Base-by-base conservation (phyloP, 2,888 invertebrate genomes). In the Lasioglossum marginatum region DNA sequence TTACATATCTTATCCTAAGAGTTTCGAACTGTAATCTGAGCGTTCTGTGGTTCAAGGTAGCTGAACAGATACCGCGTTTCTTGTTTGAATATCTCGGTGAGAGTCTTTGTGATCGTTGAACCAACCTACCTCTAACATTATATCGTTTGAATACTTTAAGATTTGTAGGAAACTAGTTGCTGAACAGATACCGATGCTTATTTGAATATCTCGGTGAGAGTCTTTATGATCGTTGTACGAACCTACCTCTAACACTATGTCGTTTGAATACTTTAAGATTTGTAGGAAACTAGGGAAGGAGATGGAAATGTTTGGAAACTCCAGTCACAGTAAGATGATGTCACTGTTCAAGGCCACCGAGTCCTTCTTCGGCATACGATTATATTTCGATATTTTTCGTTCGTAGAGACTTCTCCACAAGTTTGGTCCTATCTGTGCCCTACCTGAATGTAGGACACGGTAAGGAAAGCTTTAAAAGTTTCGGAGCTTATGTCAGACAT, bases 1-100 rank as follows among this genome's bases (percentile, higher is more conserved):
- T 63, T 5, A 63, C 60, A 63, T 63, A 16, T 63, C 60, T 63
- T 63, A 63, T 63, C 60, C 5, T 63, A 63, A 63, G 60, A 63
- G 60, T 5, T 31, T 31, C 60, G 27, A 31, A 63, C 16, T 63
- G 4, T 63, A 63, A 63, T 63, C 60, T 5, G 27, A 6, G 60
- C 60, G 16, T 31, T 27, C n/a, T 31, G 60, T 2, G 27, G 60
- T 63, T 63, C 60, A 63, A 27, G 60, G 60, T 27, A 14, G n/a
- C 27, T 14, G 60, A 27, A 27, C 27, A 60, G 1, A 27, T 60
- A n/a, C 4, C 27, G 27, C 60, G n/a, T n/a, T n/a, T 60, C 12
- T 57, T 60, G 4, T 60, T 60, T 27, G 12, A n/a, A 27, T 23
- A 23, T 10, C 27, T n/a, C n/a, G n/a, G n/a, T 0, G 57, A 8